These are phyloP conservation scores for Volucella inflata DNA, from an alignment of 2,888 invertebrate species.

Conservation along the genomic window DNA sequence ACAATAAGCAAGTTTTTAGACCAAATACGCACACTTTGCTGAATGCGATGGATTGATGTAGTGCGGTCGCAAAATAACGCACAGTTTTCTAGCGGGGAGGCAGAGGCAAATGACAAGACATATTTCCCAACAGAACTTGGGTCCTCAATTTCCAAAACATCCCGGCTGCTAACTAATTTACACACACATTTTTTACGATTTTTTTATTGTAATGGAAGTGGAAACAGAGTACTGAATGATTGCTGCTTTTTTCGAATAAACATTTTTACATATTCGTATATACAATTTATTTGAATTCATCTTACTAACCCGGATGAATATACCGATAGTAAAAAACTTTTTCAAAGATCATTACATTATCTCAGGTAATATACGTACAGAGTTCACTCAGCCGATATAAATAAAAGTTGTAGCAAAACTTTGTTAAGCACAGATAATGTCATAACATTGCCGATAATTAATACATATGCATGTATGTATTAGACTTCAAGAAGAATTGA, in stretches of 20 bases:
- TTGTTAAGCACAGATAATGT: conserved; percentile 46
- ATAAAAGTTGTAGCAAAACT: conserved; percentile 57
- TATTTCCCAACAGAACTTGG: conserved; percentile 58
- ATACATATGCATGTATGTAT: too few relatives aligned
- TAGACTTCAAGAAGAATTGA: too few relatives aligned
- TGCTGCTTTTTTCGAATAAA: conserved; percentile 49
- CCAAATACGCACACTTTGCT: conserved; percentile 24
- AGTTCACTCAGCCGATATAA: conserved; percentile 56
- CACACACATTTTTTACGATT: conserved; percentile 70
- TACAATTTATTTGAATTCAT: conserved; percentile 60
- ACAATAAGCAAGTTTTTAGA: conserved; percentile 1
- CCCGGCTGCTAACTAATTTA: conserved; percentile 68
- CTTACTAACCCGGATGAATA: conserved; percentile 11
- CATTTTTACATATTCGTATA: conserved; percentile 1
- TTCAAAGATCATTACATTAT: conserved; percentile 52
- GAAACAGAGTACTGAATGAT: conserved; percentile 65
- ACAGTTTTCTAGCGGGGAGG: conserved; percentile 11
- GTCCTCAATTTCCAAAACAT: conserved; percentile 68
- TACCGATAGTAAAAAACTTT: conserved; percentile 53
- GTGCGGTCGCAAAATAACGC: conserved; percentile 47
- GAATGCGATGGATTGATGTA: conserved; percentile 61
- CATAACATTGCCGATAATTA: conserved; percentile 5
- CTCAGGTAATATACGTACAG: conserved; percentile 50
- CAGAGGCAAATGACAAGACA: conserved; percentile 69
- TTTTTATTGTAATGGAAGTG: conserved; percentile 72